phyloP scores from a whole-genome alignment of 2,797 vertebrate species.

The Macropodus opercularis region DNA sequence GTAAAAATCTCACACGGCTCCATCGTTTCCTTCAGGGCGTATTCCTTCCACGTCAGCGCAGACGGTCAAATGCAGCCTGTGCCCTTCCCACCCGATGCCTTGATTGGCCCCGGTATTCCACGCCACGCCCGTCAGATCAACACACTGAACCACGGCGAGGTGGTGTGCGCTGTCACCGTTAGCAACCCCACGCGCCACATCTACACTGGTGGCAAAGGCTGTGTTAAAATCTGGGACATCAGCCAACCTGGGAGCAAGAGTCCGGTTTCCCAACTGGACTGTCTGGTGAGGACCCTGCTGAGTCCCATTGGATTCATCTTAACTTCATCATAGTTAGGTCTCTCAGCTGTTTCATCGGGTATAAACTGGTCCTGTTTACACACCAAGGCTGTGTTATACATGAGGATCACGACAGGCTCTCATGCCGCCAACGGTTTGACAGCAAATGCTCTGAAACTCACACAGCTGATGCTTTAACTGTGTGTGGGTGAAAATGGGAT shows the following conservation, averaged over 20 bases:
- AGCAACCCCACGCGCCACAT: conserved; percentile 96
- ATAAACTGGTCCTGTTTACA: conserved; percentile 5
- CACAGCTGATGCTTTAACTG: conserved; percentile 19
- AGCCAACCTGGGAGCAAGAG: conserved; percentile 95
- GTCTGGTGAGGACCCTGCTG: conserved; percentile 84
- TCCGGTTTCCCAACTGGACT: conserved; percentile 93
- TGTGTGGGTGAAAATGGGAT: conserved; percentile 7
- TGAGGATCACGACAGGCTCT: background rate
- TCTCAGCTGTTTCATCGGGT: conserved; percentile 12
- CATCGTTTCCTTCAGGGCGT: conserved; percentile 62
- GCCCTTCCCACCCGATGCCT: conserved; percentile 85
- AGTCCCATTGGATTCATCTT: conserved; percentile 16
- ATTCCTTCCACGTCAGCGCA: conserved; percentile 84
- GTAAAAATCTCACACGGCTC: background rate
- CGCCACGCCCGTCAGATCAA: conserved; percentile 88
- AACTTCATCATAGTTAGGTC: conserved; percentile 2
- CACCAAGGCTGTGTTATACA: conserved; percentile 26
- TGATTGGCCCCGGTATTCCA: conserved; percentile 86
- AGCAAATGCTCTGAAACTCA: conserved; percentile 1
- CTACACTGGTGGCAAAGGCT: conserved; percentile 96
- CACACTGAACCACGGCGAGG: conserved; percentile 86
- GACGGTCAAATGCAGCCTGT: conserved; percentile 88
- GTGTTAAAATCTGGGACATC: conserved; percentile 98
- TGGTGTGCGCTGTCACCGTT: conserved; percentile 94
- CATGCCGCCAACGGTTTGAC: conserved; percentile 11